These are phyloP conservation scores for Xyliphius kryptos DNA, from an alignment of 2,113 vertebrate genomes.

Conservation along the genomic window DNA sequence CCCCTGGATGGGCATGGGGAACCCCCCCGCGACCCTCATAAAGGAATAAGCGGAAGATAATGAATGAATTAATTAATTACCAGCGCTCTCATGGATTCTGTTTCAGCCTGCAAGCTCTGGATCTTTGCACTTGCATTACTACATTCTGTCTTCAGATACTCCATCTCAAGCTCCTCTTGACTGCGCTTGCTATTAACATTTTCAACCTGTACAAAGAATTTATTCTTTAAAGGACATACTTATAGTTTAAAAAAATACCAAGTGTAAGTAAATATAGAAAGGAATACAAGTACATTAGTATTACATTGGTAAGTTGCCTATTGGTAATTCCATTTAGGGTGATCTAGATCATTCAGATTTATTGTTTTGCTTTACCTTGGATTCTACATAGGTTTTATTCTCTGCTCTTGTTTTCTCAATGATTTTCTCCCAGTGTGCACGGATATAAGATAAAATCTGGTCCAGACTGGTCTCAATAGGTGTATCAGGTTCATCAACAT, in stretches of 20 bases:
- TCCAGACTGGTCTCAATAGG: constrained; percentile 78
- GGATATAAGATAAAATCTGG: constrained; percentile 79
- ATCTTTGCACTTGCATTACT: constrained; percentile 75
- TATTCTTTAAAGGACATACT: not conserved
- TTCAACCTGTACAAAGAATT: constrained; percentile 47
- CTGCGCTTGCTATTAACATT: constrained; percentile 58
- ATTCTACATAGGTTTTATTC: constrained; percentile 71
- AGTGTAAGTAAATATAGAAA: no score
- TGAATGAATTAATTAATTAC: no score
- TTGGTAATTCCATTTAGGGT: no score
- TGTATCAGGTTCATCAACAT: constrained; percentile 73
- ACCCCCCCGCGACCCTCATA: no score
- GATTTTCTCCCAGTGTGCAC: constrained; percentile 85
- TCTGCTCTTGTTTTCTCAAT: constrained; percentile 78
- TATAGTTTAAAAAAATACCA: constrained; percentile 10
- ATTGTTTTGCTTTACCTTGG: constrained; percentile 67
- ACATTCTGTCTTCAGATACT: constrained; percentile 73
- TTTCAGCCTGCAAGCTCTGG: constrained; percentile 88
- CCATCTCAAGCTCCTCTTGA: constrained; percentile 74
- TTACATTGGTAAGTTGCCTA: no score
- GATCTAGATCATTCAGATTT: no score
- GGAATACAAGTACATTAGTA: no score
- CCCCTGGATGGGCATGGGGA: no score
- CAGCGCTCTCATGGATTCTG: constrained; percentile 83
- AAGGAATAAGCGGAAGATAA: no score